Percentiles rank a stretch among this genome's conserved stretches.
Conservation (phyloP, 64 coral and sea anemone genomes). For the Stichodactyla helianthus region DNA sequence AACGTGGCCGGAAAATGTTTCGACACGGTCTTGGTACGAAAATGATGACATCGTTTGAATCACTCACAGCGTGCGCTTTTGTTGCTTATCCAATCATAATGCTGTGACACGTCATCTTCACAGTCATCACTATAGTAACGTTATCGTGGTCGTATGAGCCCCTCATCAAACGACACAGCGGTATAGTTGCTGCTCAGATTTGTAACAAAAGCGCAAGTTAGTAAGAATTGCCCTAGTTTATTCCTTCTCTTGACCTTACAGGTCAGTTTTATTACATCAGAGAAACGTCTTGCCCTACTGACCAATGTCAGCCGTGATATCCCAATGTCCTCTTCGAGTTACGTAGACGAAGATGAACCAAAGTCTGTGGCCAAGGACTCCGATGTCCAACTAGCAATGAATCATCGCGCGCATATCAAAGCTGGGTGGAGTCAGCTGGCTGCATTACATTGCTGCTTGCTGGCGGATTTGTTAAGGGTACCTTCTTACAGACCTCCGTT, state of each 20-base stretch:
- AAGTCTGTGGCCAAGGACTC: constrained; percentile 26
- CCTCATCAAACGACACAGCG: too few relatives aligned
- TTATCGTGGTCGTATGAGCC: too few relatives aligned
- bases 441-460: constrained; percentile 91
- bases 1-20: too few relatives aligned
- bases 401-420: constrained; percentile 95
- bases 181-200: too few relatives aligned
- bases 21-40: too few relatives aligned
- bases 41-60: too few relatives aligned
- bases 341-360: constrained; percentile 49
- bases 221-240: too few relatives aligned
- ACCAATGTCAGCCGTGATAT: constrained; percentile 47
- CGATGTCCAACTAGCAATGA: constrained; percentile 63
- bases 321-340: constrained; percentile 55
- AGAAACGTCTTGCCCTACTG: constrained; percentile 72
- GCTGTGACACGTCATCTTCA: too few relatives aligned
- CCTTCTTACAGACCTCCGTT: constrained; percentile 83
- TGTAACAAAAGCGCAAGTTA: too few relatives aligned
- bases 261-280: constrained; percentile 77
- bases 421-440: constrained; percentile 99
- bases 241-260: background rate
- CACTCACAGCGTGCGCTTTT: too few relatives aligned
- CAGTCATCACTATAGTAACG: too few relatives aligned
- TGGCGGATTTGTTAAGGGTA: constrained; percentile 71
- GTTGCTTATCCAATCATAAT: too few relatives aligned